A percentile compares a stretch with the other conserved stretches of the same genome.
Conservation (phyloP, 1,140 invertebrate genomes). For the Elysia chlorotica region DNA sequence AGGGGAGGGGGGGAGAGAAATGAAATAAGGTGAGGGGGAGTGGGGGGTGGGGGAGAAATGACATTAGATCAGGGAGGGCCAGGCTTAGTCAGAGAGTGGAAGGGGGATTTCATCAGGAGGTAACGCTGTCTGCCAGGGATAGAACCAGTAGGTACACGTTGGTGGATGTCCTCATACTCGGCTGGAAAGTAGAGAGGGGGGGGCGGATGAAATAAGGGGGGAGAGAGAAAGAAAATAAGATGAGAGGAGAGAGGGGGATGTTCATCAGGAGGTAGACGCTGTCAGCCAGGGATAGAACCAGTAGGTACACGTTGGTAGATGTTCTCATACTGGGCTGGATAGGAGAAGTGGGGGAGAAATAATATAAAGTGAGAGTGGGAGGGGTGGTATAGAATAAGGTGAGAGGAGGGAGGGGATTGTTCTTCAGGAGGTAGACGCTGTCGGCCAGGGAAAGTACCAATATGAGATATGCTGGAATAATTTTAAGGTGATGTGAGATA, state of each 20-base stretch:
- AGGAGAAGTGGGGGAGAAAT: too few relatives aligned
- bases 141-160: conserved; percentile 76
- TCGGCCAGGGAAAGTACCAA: conserved; percentile 76
- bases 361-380: too few relatives aligned
- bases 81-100: conserved; percentile 40
- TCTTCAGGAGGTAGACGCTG: conserved; percentile 73
- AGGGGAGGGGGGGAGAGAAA: too few relatives aligned
- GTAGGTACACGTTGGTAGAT: conserved; percentile 77
- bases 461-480: conserved; percentile 76
- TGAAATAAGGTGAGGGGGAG: too few relatives aligned
- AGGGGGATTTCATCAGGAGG: conserved; percentile 66
- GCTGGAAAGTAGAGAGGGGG: too few relatives aligned
- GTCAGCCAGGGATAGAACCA: conserved; percentile 75
- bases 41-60: too few relatives aligned
- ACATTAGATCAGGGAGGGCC: too few relatives aligned
- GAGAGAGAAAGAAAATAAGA: too few relatives aligned
- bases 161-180: conserved; percentile 76
- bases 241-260: conserved; percentile 39
- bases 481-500: conserved; percentile 74
- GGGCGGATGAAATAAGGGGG: too few relatives aligned
- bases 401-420: conserved; percentile 38
- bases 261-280: conserved; percentile 73
- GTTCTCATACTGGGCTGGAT: conserved; percentile 75
- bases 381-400: too few relatives aligned
- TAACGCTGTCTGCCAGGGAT: conserved; percentile 76